Conservation (phyloP, 2,797 vertebrate species). For the Mus caroli region DNA sequence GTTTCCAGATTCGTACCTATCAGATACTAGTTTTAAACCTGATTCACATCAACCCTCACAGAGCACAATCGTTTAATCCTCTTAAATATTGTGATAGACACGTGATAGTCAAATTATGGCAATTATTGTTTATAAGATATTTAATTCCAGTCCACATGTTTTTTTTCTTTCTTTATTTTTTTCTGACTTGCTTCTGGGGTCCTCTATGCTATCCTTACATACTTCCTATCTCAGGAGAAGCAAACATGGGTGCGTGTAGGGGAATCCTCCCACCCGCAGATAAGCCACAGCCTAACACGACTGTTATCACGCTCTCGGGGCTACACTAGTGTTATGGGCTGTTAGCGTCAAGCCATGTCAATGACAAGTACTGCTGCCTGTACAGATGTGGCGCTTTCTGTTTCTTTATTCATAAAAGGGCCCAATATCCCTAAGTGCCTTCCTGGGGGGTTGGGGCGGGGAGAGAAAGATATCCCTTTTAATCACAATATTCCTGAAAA, state of each 20-base stretch:
- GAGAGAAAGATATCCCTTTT: slow-evolving; percentile 29
- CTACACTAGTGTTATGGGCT: neutral
- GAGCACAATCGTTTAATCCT: neutral
- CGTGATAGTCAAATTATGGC: neutral
- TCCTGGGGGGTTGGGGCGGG: neutral
- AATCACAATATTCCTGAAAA: neutral
- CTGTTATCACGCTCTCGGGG: fast-evolving
- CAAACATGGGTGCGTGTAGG: neutral
- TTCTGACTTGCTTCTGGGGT: neutral
- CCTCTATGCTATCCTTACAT: neutral
- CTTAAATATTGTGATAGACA: neutral
- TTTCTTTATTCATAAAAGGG: slow-evolving; percentile 18
- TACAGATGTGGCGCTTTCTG: neutral
- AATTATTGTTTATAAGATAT: slow-evolving; percentile 19
- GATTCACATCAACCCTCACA: neutral
- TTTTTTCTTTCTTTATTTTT: neutral
- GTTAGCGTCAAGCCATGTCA: neutral
- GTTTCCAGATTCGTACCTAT: neutral
- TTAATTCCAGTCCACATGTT: slow-evolving; percentile 6
- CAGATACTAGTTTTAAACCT: neutral
- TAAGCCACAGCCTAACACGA: neutral
- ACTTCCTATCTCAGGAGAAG: neutral
- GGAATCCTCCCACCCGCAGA: neutral
- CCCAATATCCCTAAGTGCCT: neutral
- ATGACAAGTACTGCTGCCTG: neutral